Evolutionary conservation across 2,888 invertebrate genomes (phyloP), one percentile per base, ranked within the genome.

Genomic region (Leucophenga montana): DNA sequence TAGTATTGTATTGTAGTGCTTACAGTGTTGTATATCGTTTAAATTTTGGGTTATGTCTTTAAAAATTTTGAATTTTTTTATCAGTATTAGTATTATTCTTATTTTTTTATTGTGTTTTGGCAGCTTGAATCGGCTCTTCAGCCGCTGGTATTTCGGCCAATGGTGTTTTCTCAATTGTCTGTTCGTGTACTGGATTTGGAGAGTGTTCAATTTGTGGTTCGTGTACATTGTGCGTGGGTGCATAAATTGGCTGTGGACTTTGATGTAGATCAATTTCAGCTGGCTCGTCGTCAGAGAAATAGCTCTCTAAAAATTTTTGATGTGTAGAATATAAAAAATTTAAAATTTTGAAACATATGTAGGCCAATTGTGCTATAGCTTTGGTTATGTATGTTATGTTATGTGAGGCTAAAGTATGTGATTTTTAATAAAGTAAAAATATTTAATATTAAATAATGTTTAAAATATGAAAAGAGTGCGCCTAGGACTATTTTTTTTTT

Each of bases 91-190:
- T n/a, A n/a, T n/a, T 48, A 57, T 75, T 65, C 65, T 73, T 73
- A 72, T 73, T 67, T 57, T 72, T 66, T 46, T 64, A 67, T 72
- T 75, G 71, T 78, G 61, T 62, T 61, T 70, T 31, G 18, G 57
- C 76, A 78, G 76, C 77, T 72, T 72, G 72, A 67, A 82, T 79
- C 46, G 18, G 14, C 31, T 8, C 22, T 64, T 31, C 44, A 18
- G 46, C 62, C 46, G 46, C 20, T 20, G 27, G 13, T 31, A 78
- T 82, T 71, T 80, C 75, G 76, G 79, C 79, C 81, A 79, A 80
- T 81, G 77, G 76, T 69, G 82, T 82, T 77, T 82, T 79, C 83
- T 79, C 79, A 75, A 78, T 81, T 80, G 80, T 76, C 75, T 73
- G 82, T 82, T 81, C 83, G 20, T 13, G 33, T 78, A 79, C 64